A percentile compares a stretch with the other conserved stretches of the same genome.
These are phyloP conservation scores for Dasypolia templi DNA, from an alignment of 2,888 invertebrate species.

Conservation along the genomic window DNA sequence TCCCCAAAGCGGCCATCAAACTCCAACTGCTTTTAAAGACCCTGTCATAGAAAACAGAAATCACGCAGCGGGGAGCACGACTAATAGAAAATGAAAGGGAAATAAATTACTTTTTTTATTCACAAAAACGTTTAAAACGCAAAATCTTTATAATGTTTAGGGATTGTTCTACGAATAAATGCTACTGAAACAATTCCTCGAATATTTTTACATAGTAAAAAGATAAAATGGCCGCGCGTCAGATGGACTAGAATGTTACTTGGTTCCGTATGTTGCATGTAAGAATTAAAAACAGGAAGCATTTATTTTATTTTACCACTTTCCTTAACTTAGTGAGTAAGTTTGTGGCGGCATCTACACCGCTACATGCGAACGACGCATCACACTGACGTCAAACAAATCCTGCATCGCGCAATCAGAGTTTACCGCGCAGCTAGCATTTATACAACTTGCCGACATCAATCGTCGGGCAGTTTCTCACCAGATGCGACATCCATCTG, in stretches of 20 bases:
- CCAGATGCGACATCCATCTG: too few species aligned
- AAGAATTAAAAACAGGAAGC: neutral
- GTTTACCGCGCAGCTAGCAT: too few species aligned
- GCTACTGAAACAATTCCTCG: constrained; percentile 51
- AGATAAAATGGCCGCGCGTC: constrained; percentile 27
- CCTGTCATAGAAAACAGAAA: constrained; percentile 36
- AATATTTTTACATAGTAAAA: constrained; percentile 65
- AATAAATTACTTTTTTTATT: constrained; percentile 43
- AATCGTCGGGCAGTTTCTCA: too few species aligned
- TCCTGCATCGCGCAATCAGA: too few species aligned
- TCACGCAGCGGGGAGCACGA: constrained; percentile 37
- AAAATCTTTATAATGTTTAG: constrained; percentile 58
- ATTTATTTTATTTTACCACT: too few species aligned
- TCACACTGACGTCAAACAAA: too few species aligned
- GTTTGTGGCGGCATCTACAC: too few species aligned
- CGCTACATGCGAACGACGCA: too few species aligned
- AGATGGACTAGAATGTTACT: neutral
- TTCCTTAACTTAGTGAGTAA: too few species aligned
- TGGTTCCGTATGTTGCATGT: constrained; percentile 32
- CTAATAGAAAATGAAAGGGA: constrained; percentile 46
- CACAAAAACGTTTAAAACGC: constrained; percentile 46
- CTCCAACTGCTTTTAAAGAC: neutral
- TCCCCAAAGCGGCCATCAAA: neutral
- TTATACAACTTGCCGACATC: too few species aligned
- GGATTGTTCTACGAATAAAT: constrained; percentile 48